A percentile compares a stretch with the other conserved stretches of the same genome.
These are phyloP conservation scores for Saccostrea cuccullata DNA, from an alignment of 1,140 invertebrate species.

Conservation along the genomic window DNA sequence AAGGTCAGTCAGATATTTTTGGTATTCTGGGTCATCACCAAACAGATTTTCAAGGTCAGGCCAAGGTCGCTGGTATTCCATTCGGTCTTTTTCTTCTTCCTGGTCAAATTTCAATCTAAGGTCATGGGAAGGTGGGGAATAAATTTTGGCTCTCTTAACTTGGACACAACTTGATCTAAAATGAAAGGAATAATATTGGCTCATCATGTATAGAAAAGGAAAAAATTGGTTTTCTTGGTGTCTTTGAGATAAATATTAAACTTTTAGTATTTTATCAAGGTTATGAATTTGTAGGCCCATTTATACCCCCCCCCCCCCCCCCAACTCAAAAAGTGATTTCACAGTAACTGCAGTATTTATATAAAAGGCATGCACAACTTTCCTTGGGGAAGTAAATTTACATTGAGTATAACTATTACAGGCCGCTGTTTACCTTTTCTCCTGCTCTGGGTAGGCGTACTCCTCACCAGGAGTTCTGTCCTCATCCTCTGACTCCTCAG, in stretches of 20 bases:
- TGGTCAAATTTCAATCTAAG: constrained; percentile 75
- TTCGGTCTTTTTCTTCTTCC: constrained; percentile 69
- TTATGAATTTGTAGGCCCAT: too few relatives aligned
- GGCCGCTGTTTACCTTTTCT: constrained; percentile 45
- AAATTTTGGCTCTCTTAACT: constrained; percentile 75
- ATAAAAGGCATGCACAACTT: too few relatives aligned
- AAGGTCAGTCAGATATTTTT: constrained; percentile 68
- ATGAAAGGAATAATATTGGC: not conserved
- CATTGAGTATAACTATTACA: not conserved
- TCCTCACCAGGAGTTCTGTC: constrained; percentile 50
- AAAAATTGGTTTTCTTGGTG: too few relatives aligned
- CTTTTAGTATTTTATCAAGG: too few relatives aligned
- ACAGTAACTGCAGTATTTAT: too few relatives aligned
- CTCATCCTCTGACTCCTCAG: constrained; percentile 38
- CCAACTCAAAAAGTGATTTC: too few relatives aligned
- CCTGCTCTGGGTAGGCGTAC: constrained; percentile 59
- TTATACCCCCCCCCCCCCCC: too few relatives aligned
- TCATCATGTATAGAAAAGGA: too few relatives aligned
- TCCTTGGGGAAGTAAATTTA: too few relatives aligned
- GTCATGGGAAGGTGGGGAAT: constrained; percentile 73
- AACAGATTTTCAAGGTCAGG: constrained; percentile 76
- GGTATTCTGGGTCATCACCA: constrained; percentile 74
- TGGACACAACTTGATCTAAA: constrained; percentile 73
- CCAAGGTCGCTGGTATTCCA: constrained; percentile 66
- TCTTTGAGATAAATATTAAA: too few relatives aligned